phyloP scores from a whole-genome alignment of 2,113 vertebrate genomes.

The Cochlearius cochlearius region DNA sequence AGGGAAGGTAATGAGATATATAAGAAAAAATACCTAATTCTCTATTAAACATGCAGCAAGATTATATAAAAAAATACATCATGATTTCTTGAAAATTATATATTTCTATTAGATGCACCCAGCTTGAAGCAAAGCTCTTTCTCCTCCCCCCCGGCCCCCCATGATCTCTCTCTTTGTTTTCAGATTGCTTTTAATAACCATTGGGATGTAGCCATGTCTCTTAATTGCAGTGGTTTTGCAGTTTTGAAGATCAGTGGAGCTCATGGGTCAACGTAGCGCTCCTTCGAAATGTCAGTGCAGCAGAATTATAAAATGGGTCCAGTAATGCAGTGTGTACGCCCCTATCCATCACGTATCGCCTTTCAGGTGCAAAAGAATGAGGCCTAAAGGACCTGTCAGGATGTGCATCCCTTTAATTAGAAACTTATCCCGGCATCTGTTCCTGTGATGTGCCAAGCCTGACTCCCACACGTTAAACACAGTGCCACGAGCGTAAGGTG shows the following conservation, averaged over 20 bases:
- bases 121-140: neutral
- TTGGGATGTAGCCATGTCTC: neutral
- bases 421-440: neutral
- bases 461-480: neutral
- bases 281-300: neutral
- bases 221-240: neutral
- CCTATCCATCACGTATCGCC: neutral
- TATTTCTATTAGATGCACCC: neutral
- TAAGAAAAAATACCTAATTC: neutral
- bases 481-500: too few relatives aligned
- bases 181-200: neutral
- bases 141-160: fast-evolving
- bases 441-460: neutral
- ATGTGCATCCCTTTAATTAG: neutral
- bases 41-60: neutral
- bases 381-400: neutral
- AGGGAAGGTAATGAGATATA: neutral
- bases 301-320: neutral
- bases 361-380: neutral
- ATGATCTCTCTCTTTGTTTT: neutral
- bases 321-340: too few relatives aligned
- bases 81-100: neutral
- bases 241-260: neutral
- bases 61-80: too few relatives aligned
- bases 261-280: neutral